Evolutionary conservation across 1,140 invertebrate genomes (phyloP), one percentile per base, ranked within the genome.

Genomic region (Archivesica marissinica): DNA sequence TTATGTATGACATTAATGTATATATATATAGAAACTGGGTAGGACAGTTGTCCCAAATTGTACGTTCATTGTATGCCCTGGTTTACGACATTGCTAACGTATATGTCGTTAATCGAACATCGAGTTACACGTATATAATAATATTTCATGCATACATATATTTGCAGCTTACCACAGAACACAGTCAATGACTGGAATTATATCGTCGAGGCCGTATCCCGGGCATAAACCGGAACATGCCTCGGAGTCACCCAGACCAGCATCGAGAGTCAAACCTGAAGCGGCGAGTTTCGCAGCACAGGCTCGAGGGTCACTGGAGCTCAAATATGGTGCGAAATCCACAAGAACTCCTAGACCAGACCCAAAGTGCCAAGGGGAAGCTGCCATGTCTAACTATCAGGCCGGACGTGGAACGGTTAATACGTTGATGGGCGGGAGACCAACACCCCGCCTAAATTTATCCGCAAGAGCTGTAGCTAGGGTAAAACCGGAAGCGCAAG

Each of bases 191-290:
- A 35, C 30, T 15, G 50, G 59, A 30, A 61, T 17, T 13, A 30
- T 70, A 9, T 77, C 75, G 3, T 30, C 85, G 15, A 44, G 74
- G 20, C 92, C 92, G 17, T 92, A 91, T 79, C 92, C 92, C n/a
- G 91, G 91, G 0, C 91, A 88, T 80, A 91, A 92, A 61, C 61
- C 80, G 4, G 84, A 89, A 44, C 88, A 83, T 3, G 70, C 85
- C 0, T 86, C 89, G 28, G 44, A 35, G 25, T 80, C 76, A 17
- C 89, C 87, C 7, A 64, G 84, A 11, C 88, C 86, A 11, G 84
- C 59, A 30, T 66, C 90, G 25, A 85, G 92, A 17, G 88, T 93
- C 0, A 88, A 86, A 64, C 90, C 90, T 20, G 90, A 93, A 61
- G 92, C 89, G 33, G 84, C 88, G 11, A 82, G 88, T 47, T 81